Conservation (phyloP, 2,113 vertebrate species). For the Helogale parvula region DNA sequence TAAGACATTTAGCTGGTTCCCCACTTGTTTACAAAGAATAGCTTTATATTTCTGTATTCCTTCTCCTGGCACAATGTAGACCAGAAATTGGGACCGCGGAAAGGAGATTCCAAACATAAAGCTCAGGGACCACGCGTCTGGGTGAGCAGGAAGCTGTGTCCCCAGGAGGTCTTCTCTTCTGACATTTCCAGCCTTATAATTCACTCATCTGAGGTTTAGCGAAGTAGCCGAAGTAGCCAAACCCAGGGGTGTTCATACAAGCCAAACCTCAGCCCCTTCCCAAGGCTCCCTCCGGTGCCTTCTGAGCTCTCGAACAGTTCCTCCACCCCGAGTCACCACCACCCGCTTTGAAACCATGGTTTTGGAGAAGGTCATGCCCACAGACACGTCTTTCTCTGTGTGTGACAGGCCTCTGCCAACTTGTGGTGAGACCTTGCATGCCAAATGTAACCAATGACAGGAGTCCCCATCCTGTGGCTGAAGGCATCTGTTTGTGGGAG, state of each 20-base stretch:
- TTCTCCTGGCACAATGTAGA: accelerated
- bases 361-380: slow-evolving; percentile 48
- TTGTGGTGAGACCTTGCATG: slow-evolving; percentile 60
- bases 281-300: not conserved
- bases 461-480: slow-evolving; percentile 37
- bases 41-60: not conserved
- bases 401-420: slow-evolving; percentile 52
- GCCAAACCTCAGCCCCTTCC: slow-evolving; percentile 55
- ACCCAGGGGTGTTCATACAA: slow-evolving; percentile 24
- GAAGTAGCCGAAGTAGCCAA: slow-evolving; percentile 3
- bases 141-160: not conserved
- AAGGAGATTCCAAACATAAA: not conserved
- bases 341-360: not conserved
- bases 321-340: not conserved
- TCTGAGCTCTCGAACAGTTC: not conserved
- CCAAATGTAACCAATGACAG: slow-evolving; percentile 56
- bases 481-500: not conserved
- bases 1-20: not conserved
- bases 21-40: not conserved
- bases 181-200: slow-evolving; percentile 7
- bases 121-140: not conserved
- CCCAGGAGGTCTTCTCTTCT: slow-evolving; percentile 18
- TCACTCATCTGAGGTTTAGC: slow-evolving; percentile 49
- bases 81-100: not conserved
- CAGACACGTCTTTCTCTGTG: slow-evolving; percentile 62